phyloP scores from a whole-genome alignment of 2,888 invertebrate genomes.

The Galerucella nymphaeae region DNA sequence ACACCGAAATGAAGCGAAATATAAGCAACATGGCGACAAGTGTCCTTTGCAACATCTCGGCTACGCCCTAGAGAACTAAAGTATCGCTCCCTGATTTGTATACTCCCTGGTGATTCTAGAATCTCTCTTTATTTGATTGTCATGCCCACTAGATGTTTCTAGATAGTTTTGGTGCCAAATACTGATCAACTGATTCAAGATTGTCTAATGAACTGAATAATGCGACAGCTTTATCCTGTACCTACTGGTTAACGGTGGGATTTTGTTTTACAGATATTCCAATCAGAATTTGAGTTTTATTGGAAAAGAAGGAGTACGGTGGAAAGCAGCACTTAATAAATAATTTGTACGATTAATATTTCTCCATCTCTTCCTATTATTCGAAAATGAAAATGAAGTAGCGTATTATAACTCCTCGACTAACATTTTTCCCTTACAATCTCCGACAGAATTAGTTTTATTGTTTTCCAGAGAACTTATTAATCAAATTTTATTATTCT shows the following conservation, averaged over 20 bases:
- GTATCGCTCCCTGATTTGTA: slow-evolving; percentile 38
- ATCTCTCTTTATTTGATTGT: slow-evolving; percentile 41
- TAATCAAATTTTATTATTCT: slow-evolving; percentile 49
- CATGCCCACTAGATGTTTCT: slow-evolving; percentile 30
- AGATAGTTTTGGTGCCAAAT: slow-evolving; percentile 21
- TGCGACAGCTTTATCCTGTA: slow-evolving; percentile 15
- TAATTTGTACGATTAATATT: neutral
- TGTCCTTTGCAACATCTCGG: slow-evolving; percentile 37
- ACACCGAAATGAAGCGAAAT: slow-evolving; percentile 21
- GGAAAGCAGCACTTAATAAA: neutral
- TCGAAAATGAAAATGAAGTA: slow-evolving; percentile 19
- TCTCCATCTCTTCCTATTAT: neutral
- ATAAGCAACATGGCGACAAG: slow-evolving; percentile 37
- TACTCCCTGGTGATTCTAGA: slow-evolving; percentile 35
- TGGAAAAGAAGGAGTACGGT: too few relatives aligned
- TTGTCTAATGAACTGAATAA: slow-evolving; percentile 21
- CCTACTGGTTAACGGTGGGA: neutral
- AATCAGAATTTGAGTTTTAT: too few relatives aligned
- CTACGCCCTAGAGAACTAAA: slow-evolving; percentile 30
- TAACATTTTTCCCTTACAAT: slow-evolving; percentile 32
- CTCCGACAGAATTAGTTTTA: slow-evolving; percentile 46
- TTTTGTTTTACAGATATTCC: neutral
- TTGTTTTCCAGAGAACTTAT: slow-evolving; percentile 48
- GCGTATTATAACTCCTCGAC: slow-evolving; percentile 14
- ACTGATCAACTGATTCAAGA: slow-evolving; percentile 26